A percentile compares a stretch with the other conserved stretches of the same genome.
phyloP scores from a whole-genome alignment of 2,888 invertebrate genomes.

The Odontocolon sp. region DNA sequence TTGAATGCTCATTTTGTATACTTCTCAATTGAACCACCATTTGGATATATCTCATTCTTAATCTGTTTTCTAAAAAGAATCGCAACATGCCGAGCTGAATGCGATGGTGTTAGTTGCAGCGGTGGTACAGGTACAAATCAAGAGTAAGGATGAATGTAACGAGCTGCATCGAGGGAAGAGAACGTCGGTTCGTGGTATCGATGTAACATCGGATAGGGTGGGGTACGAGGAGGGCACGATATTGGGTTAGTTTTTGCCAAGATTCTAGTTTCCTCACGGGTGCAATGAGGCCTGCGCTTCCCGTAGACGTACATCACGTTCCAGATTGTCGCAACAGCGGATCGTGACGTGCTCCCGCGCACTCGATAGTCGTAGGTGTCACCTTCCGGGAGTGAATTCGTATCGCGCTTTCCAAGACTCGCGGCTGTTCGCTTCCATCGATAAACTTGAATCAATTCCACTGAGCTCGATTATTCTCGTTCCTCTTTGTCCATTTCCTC shows the following conservation, averaged over 20 bases:
- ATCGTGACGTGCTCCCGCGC: neutral
- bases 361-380: conserved; percentile 4
- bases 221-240: conserved; percentile 67
- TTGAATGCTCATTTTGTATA: too few species aligned
- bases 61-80: too few species aligned
- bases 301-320: conserved; percentile 71
- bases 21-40: too few species aligned
- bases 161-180: too few species aligned
- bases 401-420: neutral
- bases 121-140: neutral
- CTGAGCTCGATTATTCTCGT: too few species aligned
- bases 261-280: conserved; percentile 75
- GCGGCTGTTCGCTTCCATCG: too few species aligned
- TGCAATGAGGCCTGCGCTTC: conserved; percentile 75
- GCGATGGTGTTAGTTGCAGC: neutral
- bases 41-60: too few species aligned
- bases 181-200: conserved; percentile 67
- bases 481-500: too few species aligned
- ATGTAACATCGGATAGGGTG: conserved; percentile 38
- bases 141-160: conserved; percentile 2
- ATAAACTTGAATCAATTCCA: too few species aligned
- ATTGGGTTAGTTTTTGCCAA: conserved; percentile 76
- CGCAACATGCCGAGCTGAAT: too few species aligned
- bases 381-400: conserved; percentile 11
- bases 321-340: conserved; percentile 65